phyloP scores from a whole-genome alignment of 2,888 invertebrate genomes.

The Cerastis rubricosa region DNA sequence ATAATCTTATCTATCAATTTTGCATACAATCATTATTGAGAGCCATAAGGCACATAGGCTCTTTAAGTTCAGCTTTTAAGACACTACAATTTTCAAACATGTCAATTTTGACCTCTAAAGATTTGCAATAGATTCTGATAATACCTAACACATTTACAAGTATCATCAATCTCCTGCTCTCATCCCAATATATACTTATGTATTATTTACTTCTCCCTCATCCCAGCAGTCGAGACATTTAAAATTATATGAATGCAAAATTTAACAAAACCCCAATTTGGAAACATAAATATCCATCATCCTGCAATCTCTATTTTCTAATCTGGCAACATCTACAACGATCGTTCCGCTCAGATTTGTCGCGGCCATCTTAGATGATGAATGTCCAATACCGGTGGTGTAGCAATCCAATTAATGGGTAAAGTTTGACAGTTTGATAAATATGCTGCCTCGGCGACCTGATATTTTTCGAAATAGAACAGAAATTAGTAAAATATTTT shows the following conservation, averaged over 20 bases:
- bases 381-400: slow-evolving; percentile 49
- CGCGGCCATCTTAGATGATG: slow-evolving; percentile 57
- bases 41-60: too few relatives aligned
- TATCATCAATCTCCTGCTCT: background rate
- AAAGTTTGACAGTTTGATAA: slow-evolving; percentile 63
- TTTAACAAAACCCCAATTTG: background rate
- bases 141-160: background rate
- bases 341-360: slow-evolving; percentile 41
- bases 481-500: slow-evolving; percentile 26
- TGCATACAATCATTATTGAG: background rate
- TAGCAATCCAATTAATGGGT: slow-evolving; percentile 57
- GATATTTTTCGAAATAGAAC: slow-evolving; percentile 35
- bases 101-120: background rate
- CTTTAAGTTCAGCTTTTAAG: background rate
- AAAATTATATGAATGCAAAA: background rate
- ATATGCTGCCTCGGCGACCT: slow-evolving; percentile 30
- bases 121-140: background rate
- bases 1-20: background rate
- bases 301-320: slow-evolving; percentile 36
- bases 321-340: slow-evolving; percentile 53
- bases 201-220: too few relatives aligned
- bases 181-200: too few relatives aligned
- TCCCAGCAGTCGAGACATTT: too few relatives aligned
- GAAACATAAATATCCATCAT: slow-evolving; percentile 19
- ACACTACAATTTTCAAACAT: background rate